phyloP scores from a whole-genome alignment of 2,888 invertebrate species.

The Petrolisthes manimaculis region DNA sequence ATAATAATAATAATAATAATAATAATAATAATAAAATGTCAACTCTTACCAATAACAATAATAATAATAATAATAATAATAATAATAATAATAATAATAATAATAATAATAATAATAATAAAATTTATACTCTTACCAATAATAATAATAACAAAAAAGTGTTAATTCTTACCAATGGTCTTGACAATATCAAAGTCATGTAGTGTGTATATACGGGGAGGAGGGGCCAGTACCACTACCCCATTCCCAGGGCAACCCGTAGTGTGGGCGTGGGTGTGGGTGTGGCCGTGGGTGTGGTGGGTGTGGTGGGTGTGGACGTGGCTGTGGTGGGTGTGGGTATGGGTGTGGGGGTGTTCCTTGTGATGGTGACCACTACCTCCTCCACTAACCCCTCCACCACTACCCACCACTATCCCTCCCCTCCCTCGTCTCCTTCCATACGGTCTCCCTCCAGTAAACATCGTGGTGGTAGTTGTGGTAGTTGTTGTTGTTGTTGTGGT shows the following conservation, averaged over 20 bases:
- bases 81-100: slow-evolving; percentile 11
- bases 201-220: slow-evolving; percentile 40
- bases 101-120: slow-evolving; percentile 2
- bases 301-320: neutral
- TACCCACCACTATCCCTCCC: slow-evolving; percentile 27
- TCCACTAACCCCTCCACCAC: slow-evolving; percentile 14
- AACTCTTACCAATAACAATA: too few relatives aligned
- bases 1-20: too few relatives aligned
- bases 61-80: neutral
- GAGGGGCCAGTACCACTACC: neutral
- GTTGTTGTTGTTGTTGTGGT: too few relatives aligned
- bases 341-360: too few relatives aligned
- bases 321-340: neutral
- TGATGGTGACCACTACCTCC: neutral
- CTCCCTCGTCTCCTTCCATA: slow-evolving; percentile 3
- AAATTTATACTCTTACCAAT: neutral
- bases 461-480: too few relatives aligned
- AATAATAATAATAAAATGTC: neutral
- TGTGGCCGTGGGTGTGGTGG: neutral
- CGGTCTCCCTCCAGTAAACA: too few relatives aligned
- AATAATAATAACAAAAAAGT: slow-evolving; percentile 1
- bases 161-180: slow-evolving; percentile 34
- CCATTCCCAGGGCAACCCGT: neutral
- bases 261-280: neutral
- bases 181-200: slow-evolving; percentile 56